These are phyloP conservation scores for Diarsia mendica DNA, from an alignment of 2,888 invertebrate species.

Conservation along the genomic window DNA sequence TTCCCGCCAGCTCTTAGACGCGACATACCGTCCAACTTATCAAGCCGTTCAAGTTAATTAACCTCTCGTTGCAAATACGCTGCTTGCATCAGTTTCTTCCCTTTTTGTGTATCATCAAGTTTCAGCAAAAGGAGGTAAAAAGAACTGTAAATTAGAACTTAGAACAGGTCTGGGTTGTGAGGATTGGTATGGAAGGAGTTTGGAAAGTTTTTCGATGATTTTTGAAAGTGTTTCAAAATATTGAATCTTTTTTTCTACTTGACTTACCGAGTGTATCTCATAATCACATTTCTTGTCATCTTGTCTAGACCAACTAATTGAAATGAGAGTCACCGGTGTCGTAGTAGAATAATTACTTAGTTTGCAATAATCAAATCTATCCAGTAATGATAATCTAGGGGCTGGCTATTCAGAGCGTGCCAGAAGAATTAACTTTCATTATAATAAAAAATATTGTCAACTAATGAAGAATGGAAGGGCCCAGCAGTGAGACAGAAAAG, in stretches of 20 bases:
- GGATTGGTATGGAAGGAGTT: conserved; percentile 5
- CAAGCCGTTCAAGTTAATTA: conserved; percentile 61
- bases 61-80: conserved; percentile 56
- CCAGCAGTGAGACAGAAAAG: too few species aligned
- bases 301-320: background rate
- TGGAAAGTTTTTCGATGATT: background rate
- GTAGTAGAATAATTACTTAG: background rate
- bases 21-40: conserved; percentile 46
- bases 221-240: background rate
- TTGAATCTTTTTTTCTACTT: background rate
- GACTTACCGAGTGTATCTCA: too few species aligned
- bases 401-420: too few species aligned
- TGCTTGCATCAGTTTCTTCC: conserved; percentile 53
- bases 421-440: too few species aligned
- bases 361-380: too few species aligned
- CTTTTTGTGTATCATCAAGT: conserved; percentile 61
- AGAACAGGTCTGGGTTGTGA: conserved; percentile 20
- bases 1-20: conserved; percentile 19
- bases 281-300: background rate
- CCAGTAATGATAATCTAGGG: too few species aligned
- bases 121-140: conserved; percentile 45
- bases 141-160: conserved; percentile 51
- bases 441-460: too few species aligned
- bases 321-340: too few species aligned
- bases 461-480: too few species aligned